phyloP scores from a whole-genome alignment of 2,888 invertebrate genomes.

The Sesia apiformis region DNA sequence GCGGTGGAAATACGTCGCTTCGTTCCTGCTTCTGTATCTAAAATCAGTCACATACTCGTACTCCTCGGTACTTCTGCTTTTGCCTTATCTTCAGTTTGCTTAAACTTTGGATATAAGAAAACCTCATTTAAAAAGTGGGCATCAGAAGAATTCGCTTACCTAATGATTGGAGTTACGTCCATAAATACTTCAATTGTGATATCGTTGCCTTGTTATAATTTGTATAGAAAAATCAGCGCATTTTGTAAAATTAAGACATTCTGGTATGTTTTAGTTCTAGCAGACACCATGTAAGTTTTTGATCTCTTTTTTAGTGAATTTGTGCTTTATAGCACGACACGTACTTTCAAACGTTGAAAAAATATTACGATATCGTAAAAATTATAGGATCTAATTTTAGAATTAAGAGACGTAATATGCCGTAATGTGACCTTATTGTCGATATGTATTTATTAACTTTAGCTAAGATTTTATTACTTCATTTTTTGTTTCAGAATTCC shows the following conservation, averaged over 20 bases:
- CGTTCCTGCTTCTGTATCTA: conserved; percentile 10
- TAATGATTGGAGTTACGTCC: conserved; percentile 16
- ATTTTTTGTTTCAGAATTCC: too few relatives aligned
- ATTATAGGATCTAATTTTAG: too few relatives aligned
- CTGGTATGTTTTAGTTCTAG: conserved; percentile 1
- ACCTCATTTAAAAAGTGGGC: conserved; percentile 19
- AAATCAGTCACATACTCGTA: conserved; percentile 14
- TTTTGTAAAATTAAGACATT: conserved; percentile 8
- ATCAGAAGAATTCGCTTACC: conserved; percentile 13
- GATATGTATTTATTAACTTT: too few relatives aligned
- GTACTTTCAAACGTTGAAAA: too few relatives aligned
- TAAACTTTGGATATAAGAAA: conserved; percentile 18
- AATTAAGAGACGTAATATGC: too few relatives aligned
- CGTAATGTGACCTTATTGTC: too few relatives aligned
- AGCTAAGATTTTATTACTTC: too few relatives aligned
- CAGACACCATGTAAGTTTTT: too few relatives aligned
- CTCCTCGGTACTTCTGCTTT: conserved; percentile 16
- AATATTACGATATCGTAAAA: too few relatives aligned
- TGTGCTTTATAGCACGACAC: too few relatives aligned
- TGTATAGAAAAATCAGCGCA: conserved; percentile 6
- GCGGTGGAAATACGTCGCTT: conserved; percentile 10
- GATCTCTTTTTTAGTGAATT: too few relatives aligned
- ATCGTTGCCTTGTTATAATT: conserved; percentile 7
- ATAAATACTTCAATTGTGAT: conserved; percentile 14
- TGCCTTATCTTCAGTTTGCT: conserved; percentile 14